phyloP scores from a whole-genome alignment of 1,140 invertebrate genomes.

The Medauroidea extradentata region DNA sequence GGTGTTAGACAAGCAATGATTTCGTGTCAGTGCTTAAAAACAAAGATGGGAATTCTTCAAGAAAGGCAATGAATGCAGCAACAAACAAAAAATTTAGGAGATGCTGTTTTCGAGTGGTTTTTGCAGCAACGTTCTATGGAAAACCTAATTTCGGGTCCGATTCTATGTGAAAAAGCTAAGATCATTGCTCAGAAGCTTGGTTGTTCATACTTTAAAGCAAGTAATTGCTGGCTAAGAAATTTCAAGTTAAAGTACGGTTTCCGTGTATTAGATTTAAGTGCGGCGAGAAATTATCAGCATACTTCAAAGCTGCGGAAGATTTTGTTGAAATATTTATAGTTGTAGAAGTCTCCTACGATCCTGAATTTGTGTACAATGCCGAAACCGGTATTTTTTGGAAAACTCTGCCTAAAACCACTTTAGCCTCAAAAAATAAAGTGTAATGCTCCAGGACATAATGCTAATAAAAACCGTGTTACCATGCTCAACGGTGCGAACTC shows the following conservation, averaged over 20 bases:
- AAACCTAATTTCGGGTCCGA: not conserved
- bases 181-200: not conserved
- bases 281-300: not conserved
- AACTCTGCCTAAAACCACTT: constrained; percentile 35
- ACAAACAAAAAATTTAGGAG: not conserved
- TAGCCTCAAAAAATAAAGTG: constrained; percentile 32
- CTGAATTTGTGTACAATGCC: constrained; percentile 35
- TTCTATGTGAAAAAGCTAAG: constrained; percentile 1
- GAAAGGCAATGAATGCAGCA: not conserved
- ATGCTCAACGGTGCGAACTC: constrained; percentile 40
- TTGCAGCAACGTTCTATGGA: not conserved
- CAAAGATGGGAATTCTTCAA: not conserved
- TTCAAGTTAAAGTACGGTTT: not conserved
- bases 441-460: constrained; percentile 34
- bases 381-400: constrained; percentile 42
- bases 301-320: not conserved
- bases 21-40: not conserved
- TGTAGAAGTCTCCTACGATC: not conserved
- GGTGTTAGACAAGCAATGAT: too few species aligned
- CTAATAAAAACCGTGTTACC: constrained; percentile 36
- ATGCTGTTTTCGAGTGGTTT: not conserved
- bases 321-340: not conserved
- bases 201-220: not conserved
- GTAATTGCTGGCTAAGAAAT: constrained; percentile 1
- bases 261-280: not conserved